A percentile compares a stretch with the other conserved stretches of the same genome.
Conservation (phyloP, 92 coral and sea anemone species). For the Parazoanthus swiftii region DNA sequence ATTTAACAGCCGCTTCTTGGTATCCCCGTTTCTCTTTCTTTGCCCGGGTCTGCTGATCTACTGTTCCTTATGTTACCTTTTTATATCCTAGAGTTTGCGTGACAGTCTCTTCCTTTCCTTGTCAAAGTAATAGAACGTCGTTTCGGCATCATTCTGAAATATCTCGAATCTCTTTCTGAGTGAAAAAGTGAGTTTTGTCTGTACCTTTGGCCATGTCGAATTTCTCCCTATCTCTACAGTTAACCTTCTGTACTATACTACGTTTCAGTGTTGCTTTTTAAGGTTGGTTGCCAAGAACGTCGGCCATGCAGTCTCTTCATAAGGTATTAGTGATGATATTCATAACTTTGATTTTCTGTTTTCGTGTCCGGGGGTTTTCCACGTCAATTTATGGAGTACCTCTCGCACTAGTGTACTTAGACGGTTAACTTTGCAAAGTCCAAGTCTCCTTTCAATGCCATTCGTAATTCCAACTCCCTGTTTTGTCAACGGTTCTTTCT, state of each 20-base stretch:
- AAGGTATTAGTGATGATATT: neutral
- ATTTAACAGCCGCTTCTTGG: too few species aligned
- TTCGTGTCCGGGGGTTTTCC: neutral
- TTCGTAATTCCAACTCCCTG: neutral
- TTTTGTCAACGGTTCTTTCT: neutral
- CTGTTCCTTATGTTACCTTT: neutral
- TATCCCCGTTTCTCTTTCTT: neutral
- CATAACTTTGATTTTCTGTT: neutral
- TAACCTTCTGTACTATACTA: too few species aligned
- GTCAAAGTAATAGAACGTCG: neutral
- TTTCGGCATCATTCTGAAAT: neutral
- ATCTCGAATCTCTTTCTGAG: neutral
- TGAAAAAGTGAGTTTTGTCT: neutral
- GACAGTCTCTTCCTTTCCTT: neutral
- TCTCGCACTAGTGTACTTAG: neutral
- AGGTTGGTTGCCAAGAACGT: neutral
- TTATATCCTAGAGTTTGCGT: neutral
- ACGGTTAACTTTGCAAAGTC: neutral
- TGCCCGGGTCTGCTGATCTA: neutral
- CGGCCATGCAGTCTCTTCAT: neutral
- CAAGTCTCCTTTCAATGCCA: neutral
- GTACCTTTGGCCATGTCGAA: too few species aligned
- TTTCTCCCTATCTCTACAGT: too few species aligned
- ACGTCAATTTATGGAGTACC: neutral
- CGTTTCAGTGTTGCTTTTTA: too few species aligned